Base-by-base conservation (phyloP, 2,797 vertebrate species). In the Tinamus major region DNA sequence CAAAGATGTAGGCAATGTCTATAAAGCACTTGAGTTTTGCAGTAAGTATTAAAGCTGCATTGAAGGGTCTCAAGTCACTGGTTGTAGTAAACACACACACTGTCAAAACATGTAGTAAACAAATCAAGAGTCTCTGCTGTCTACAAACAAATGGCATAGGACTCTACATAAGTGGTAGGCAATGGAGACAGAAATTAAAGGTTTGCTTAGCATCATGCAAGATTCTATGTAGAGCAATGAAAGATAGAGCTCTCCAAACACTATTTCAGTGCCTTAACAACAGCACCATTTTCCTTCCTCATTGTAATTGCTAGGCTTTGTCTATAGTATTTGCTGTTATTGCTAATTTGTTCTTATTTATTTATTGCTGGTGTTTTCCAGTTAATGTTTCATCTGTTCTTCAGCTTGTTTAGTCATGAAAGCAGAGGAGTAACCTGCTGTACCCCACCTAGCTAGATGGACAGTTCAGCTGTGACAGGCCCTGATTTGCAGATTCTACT, bases 71-170 rank as follows among this genome's bases (percentile, higher is more conserved):
- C 42, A 21, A 5, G 48, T 8, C 37, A 31, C 44, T 8, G 70
- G 41, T 5, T 19, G 12, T 4, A 42, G 6, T 7, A 55, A n/a
- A 19, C 17, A 68, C 19, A 10, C 2, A 3, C 1, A 16, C 4
- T n/a, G 41, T 16, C 33, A 44, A 1, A 3, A 41, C 44, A 33
- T 0, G 9, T 4, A 37, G 13, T 9, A 5, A n/a, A 51, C 16
- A 74, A 31, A 33, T 9, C 3, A 46, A 33, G 15, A 51, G 24
- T 16, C 5, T 13, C 10, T 33, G 5, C 39, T 39, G 11, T 5
- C 12, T 19, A 23, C 1, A 64, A 2, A 13, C 39, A 35, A 31
- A 48, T 29, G 46, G 23, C 42, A 13, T 0, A 4, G 12, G 10
- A 24, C 24, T 53, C 61, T 33, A 6, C 1, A 1, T 18, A 16